phyloP scores from a whole-genome alignment of 1,140 invertebrate genomes.

The Metaphire vulgaris region DNA sequence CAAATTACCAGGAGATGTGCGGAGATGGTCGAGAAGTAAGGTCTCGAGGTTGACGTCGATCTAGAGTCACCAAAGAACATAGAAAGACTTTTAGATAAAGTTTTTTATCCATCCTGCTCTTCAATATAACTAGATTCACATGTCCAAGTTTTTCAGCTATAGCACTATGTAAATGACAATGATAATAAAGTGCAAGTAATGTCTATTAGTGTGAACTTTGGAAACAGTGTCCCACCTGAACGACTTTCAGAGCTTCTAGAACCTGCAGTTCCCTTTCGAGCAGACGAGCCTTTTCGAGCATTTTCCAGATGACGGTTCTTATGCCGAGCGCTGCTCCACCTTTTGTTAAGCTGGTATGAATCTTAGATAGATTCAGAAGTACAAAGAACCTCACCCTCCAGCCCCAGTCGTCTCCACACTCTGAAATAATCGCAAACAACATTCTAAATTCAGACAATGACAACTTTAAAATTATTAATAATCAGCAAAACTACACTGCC shows the following conservation, averaged over 20 bases:
- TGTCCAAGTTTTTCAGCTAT: too few relatives aligned
- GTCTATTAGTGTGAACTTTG: too few relatives aligned
- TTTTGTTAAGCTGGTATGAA: background rate
- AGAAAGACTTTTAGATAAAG: too few relatives aligned
- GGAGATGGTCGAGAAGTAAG: background rate
- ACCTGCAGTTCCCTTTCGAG: background rate
- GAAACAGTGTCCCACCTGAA: too few relatives aligned
- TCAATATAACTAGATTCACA: too few relatives aligned
- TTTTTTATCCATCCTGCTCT: too few relatives aligned
- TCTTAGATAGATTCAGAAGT: background rate
- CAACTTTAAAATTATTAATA: too few relatives aligned
- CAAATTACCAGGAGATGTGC: background rate
- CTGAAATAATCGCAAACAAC: too few relatives aligned
- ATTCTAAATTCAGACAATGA: too few relatives aligned
- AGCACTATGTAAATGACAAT: too few relatives aligned
- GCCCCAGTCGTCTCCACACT: background rate
- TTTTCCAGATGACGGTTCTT: background rate
- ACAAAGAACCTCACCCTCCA: background rate
- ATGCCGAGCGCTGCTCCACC: background rate
- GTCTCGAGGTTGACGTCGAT: background rate
- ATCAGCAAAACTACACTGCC: too few relatives aligned
- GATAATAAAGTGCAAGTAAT: too few relatives aligned
- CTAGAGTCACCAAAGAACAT: background rate
- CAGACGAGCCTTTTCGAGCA: background rate
- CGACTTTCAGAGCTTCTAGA: background rate